phyloP scores from a whole-genome alignment of 2,888 invertebrate genomes.

The Carabus problematicus region DNA sequence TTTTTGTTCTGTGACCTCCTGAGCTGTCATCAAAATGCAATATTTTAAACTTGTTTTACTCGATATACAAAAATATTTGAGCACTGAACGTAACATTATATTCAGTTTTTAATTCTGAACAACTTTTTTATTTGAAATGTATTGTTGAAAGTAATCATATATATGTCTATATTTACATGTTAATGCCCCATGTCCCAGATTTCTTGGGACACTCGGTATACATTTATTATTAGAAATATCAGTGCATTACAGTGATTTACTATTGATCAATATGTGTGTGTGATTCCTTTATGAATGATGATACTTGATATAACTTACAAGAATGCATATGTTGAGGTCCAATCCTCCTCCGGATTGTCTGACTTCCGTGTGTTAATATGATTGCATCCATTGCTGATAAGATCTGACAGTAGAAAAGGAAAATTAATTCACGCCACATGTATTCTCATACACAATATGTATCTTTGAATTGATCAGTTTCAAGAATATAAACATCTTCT shows the following conservation, averaged over 20 bases:
- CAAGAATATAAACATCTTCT: background rate
- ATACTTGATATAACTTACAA: background rate
- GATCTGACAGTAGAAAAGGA: conserved; percentile 21
- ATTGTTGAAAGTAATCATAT: too few relatives aligned
- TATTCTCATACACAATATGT: background rate
- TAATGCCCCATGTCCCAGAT: too few relatives aligned
- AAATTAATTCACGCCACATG: background rate
- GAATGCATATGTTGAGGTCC: conserved; percentile 13
- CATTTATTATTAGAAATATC: background rate
- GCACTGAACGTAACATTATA: too few relatives aligned
- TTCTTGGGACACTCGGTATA: too few relatives aligned
- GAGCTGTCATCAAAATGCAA: too few relatives aligned
- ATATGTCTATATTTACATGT: too few relatives aligned
- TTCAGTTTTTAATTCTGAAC: too few relatives aligned
- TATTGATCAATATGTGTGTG: background rate
- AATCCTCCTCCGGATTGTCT: background rate
- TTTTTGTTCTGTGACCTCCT: too few relatives aligned
- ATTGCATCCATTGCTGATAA: conserved; percentile 26
- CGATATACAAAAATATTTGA: too few relatives aligned
- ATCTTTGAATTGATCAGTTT: background rate
- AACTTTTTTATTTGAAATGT: too few relatives aligned
- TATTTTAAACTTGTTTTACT: too few relatives aligned
- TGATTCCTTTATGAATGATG: conserved; percentile 14
- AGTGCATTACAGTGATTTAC: background rate
- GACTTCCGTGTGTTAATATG: conserved; percentile 8